Percentiles rank a stretch among this genome's conserved stretches.
phyloP scores from a whole-genome alignment of 1,140 invertebrate genomes.

The Drosophila truncata region DNA sequence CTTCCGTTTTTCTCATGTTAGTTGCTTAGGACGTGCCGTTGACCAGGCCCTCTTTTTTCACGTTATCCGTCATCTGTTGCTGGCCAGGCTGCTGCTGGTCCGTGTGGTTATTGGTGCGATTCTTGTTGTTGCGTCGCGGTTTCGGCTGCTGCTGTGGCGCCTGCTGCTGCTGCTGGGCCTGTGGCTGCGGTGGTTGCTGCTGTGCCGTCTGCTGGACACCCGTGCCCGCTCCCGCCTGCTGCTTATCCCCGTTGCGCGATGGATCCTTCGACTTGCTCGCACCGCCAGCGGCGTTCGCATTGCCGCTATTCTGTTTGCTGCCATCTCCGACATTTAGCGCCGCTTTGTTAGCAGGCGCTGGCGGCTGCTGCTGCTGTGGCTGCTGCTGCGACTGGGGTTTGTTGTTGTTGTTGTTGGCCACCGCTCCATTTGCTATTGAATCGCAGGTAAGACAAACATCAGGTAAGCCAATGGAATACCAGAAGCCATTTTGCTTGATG shows the following conservation, averaged over 20 bases:
- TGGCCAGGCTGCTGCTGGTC: conserved; percentile 60
- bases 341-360: conserved; percentile 55
- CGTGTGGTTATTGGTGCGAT: conserved; percentile 76
- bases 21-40: conserved; percentile 81
- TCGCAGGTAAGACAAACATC: neutral
- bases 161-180: conserved; percentile 45
- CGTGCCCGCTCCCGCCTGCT: conserved; percentile 32
- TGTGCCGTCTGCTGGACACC: conserved; percentile 30
- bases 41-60: conserved; percentile 80
- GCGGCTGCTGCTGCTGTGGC: conserved; percentile 38
- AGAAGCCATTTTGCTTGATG: neutral
- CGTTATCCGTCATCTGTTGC: conserved; percentile 58
- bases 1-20: conserved; percentile 5
- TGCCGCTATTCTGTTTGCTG: conserved; percentile 74
- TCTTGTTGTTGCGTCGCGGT: conserved; percentile 78
- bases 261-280: conserved; percentile 66
- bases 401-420: conserved; percentile 72
- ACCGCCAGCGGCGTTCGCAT: conserved; percentile 62
- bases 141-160: conserved; percentile 69
- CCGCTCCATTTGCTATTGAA: conserved; percentile 72
- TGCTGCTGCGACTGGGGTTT: conserved; percentile 65
- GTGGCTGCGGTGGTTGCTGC: conserved; percentile 31
- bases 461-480: no score
- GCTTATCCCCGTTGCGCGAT: conserved; percentile 54
- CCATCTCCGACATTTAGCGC: conserved; percentile 66